Conservation (phyloP, 1,140 invertebrate species). For the Drosophila arizonae region DNA sequence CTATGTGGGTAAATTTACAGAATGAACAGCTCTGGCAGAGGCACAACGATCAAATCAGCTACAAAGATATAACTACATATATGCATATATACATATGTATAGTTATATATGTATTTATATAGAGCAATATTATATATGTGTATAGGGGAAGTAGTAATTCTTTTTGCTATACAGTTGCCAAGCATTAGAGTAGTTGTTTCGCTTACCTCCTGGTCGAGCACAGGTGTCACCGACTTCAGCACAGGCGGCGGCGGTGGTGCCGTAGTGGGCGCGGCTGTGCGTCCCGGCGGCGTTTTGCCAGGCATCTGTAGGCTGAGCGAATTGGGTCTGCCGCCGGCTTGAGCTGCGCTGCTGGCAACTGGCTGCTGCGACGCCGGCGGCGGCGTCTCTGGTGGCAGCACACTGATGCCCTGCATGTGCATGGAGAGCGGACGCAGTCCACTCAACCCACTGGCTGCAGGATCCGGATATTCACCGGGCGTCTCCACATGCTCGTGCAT, state of each 20-base stretch:
- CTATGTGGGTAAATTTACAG: constrained; percentile 27
- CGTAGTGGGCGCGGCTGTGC: constrained; percentile 81
- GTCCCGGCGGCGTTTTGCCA: constrained; percentile 40
- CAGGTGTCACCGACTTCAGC: constrained; percentile 84
- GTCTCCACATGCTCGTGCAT: constrained; percentile 87
- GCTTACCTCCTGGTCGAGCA: constrained; percentile 87
- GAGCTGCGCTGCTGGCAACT: not conserved
- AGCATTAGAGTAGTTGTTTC: not conserved
- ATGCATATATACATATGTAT: constrained; percentile 34
- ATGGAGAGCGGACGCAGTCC: constrained; percentile 88
- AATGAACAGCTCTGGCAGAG: constrained; percentile 52
- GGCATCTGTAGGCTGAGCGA: constrained; percentile 59
- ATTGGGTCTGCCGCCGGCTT: constrained; percentile 41
- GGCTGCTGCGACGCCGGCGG: constrained; percentile 25
- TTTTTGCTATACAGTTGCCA: constrained; percentile 31
- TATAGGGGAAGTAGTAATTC: not conserved
- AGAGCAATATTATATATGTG: not conserved
- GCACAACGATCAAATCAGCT: constrained; percentile 70
- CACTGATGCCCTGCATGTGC: constrained; percentile 84
- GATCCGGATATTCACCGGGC: constrained; percentile 89
- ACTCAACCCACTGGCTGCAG: constrained; percentile 88
- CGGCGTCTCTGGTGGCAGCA: constrained; percentile 85
- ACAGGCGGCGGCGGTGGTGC: constrained; percentile 84
- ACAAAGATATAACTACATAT: constrained; percentile 57
- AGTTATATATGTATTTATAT: constrained; percentile 12